These are phyloP conservation scores for Penaeus indicus DNA, from an alignment of 1,140 invertebrate species.

Conservation along the genomic window DNA sequence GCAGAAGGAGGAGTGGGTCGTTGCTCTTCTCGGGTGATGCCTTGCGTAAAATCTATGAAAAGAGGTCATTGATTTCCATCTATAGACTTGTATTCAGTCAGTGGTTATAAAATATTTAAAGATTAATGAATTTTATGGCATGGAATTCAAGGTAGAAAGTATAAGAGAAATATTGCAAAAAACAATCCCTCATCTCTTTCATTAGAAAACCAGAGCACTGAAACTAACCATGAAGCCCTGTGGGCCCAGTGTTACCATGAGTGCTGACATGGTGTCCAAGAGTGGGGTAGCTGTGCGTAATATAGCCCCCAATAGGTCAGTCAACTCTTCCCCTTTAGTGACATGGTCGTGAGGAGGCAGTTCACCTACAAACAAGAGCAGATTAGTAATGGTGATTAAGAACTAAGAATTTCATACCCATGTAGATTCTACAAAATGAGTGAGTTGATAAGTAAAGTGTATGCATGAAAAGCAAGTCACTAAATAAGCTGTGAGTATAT, in stretches of 20 bases:
- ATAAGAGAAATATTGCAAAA: background rate
- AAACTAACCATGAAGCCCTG: slow-evolving; percentile 26
- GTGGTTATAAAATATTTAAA: background rate
- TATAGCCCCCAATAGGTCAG: background rate
- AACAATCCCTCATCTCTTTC: background rate
- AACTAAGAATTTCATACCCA: too few species aligned
- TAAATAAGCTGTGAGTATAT: too few species aligned
- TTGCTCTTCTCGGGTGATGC: background rate
- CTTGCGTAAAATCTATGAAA: slow-evolving; percentile 5
- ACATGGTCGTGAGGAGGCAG: too few species aligned
- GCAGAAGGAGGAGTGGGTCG: background rate
- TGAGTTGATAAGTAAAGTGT: too few species aligned
- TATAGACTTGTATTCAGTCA: background rate
- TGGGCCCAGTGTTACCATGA: slow-evolving; percentile 34
- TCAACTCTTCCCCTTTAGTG: background rate
- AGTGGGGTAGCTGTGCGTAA: slow-evolving; percentile 8
- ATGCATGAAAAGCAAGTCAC: too few species aligned
- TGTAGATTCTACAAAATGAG: too few species aligned
- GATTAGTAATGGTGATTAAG: too few species aligned
- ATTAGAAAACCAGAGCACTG: background rate
- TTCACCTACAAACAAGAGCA: too few species aligned
- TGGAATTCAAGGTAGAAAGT: background rate
- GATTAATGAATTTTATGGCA: background rate
- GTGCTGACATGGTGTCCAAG: background rate
- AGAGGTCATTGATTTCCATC: background rate